Evolutionary conservation across 2,797 vertebrate species (phyloP), one percentile per base, ranked within the genome.

Genomic region (Psittacula derbiana): DNA sequence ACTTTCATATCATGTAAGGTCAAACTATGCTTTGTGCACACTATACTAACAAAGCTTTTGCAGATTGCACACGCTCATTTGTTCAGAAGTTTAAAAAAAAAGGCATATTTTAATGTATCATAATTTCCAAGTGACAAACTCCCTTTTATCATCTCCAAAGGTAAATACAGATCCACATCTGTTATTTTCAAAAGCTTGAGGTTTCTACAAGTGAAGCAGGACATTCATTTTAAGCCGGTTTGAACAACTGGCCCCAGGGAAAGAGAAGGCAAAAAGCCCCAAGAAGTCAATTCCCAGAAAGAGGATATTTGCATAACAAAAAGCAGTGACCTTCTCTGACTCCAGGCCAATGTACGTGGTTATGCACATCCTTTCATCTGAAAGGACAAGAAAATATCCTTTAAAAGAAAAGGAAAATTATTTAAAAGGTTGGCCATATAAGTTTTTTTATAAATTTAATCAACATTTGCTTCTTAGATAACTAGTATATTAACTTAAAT

Each of bases 221-320:
- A 71, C 38, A 71, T 43, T 66, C 4, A 61, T 33, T 72, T 73
- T 78, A 66, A 91, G 69, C 44, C 49, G 14, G 10, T 60, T 78
- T 80, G n/a, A 94, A 71, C 30, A 88, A 85, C 17, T 61, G 58
- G 41, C 17, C 31, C 10, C 1, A 3, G 41, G 28, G 93, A 91
- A 31, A 67, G 20, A 52, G 65, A 74, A 72, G 43, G 18, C 38
- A 72, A 28, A 78, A 86, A 94, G 88, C 33, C 55, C 33, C 24
- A 81, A 79, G 64, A 79, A 76, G 30, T 36, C 57, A 64, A 8
- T 50, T 83, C 58, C 30, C 53, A 76, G 61, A 91, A 89, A 92
- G 55, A 87, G 70, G 41, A 16, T 43, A 84, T 75, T 92, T 93
- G 66, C 87, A 93, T 81, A 75, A 79, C 62, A 95, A 90, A 93